Evolutionary conservation across 2,113 vertebrate species (phyloP), one percentile per base, ranked within the genome.

Genomic region (Trichechus manatus): DNA sequence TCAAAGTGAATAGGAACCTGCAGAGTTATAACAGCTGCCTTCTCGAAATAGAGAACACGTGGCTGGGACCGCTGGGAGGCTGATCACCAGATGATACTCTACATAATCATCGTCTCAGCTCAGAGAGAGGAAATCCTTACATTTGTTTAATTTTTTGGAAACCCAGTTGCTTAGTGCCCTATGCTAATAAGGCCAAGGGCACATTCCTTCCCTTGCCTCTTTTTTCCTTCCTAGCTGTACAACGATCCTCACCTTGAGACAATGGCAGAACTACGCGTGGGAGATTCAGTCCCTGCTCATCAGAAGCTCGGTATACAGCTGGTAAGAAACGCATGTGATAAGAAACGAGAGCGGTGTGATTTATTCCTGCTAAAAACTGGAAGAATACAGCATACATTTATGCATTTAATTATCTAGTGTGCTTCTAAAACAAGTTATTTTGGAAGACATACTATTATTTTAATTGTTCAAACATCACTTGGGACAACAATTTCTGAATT

Each of bases 1-100:
- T 97, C 93, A 96, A 90, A 87, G 53, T 87, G 77, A 96, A 56
- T 91, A 93, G 95, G 89, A 97, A 47, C 42, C 44, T 90, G 64
- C 36, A 80, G 95, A 90, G 75, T 95, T 56, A 17, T 33, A 82
- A 68, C n/a, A 80, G 47, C 44, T 93, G 91, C 63, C 47, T 97
- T 87, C 64, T 33, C 42, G 29, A 78, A 86, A 95, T 3, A 47
- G 79, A 79, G 95, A 94, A 94, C 50, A 86, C 3, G 13, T 29
- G 59, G 19, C 88, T 56, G 72, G 50, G 79, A 59, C 66, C 63
- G 29, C 83, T 88, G 27, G 44, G 91, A 88, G 64, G 42, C 68
- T 92, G 53, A 86, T 33, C 50, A 61, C 91, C n/a, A n/a, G 87
- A 33, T 27, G 79, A 81, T 70, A 31, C 39, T 77, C n/a, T 83